Evolutionary conservation across 2,888 invertebrate species (phyloP).

Genomic region (Dicyrtomina minuta): DNA sequence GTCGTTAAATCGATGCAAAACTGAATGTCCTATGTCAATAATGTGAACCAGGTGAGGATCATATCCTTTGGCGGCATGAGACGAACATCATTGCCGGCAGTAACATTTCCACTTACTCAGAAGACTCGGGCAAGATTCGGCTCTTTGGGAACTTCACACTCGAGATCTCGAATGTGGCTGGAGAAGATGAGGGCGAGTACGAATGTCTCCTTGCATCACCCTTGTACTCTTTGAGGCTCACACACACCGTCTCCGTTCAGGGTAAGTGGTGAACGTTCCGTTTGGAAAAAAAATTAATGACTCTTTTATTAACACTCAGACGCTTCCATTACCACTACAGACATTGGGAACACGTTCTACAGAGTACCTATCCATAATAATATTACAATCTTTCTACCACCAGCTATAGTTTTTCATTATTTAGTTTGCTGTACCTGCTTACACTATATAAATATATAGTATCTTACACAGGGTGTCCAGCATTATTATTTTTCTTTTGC

Average conservation of each 20-base stretch:
- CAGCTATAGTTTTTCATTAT: too few relatives aligned
- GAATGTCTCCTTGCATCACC: slow-evolving; percentile 47
- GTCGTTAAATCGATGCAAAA: background rate
- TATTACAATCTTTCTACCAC: too few relatives aligned
- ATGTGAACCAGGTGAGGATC: slow-evolving; percentile 48
- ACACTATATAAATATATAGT: too few relatives aligned
- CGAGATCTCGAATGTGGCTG: slow-evolving; percentile 37
- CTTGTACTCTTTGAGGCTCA: slow-evolving; percentile 38
- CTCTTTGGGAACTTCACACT: slow-evolving; percentile 47
- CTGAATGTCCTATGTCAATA: too few relatives aligned
- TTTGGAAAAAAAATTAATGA: too few relatives aligned
- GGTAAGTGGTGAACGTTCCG: slow-evolving; percentile 35
- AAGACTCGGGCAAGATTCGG: slow-evolving; percentile 40
- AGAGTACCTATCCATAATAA: too few relatives aligned
- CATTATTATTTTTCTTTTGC: too few relatives aligned
- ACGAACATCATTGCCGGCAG: slow-evolving; percentile 48
- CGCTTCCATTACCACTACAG: too few relatives aligned
- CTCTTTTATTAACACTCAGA: too few relatives aligned
- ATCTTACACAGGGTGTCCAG: too few relatives aligned
- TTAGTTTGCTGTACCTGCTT: too few relatives aligned
- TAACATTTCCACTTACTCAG: slow-evolving; percentile 44
- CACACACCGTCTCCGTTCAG: slow-evolving; percentile 45
- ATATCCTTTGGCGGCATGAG: slow-evolving; percentile 48
- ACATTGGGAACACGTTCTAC: too few relatives aligned
- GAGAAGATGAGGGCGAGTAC: slow-evolving; percentile 47